phyloP scores from a whole-genome alignment of 2,888 invertebrate species.

The Apodemia mormo region DNA sequence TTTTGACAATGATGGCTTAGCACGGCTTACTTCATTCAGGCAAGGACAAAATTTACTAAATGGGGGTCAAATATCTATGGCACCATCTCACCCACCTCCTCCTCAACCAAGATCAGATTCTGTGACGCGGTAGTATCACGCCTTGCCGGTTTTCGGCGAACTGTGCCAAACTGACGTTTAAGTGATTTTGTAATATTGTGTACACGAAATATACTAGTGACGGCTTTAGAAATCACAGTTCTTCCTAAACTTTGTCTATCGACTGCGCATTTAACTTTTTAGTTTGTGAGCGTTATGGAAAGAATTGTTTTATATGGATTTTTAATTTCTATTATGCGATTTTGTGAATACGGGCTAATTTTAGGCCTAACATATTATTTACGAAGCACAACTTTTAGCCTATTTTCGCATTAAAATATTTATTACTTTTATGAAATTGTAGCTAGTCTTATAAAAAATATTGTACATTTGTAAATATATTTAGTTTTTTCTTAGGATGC shows the following conservation, averaged over 20 bases:
- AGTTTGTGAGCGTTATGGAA: constrained; percentile 26
- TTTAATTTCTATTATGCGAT: constrained; percentile 29
- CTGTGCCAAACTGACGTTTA: constrained; percentile 81
- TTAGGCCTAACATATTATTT: constrained; percentile 17
- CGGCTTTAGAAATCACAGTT: constrained; percentile 54
- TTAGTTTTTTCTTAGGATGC: constrained; percentile 26
- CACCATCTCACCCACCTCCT: constrained; percentile 64
- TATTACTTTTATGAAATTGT: constrained; percentile 52
- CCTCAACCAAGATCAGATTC: constrained; percentile 70
- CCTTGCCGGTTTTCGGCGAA: constrained; percentile 78
- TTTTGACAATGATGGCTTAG: constrained; percentile 70
- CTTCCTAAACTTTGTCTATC: constrained; percentile 55
- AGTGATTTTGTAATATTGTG: constrained; percentile 55
- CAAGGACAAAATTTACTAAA: constrained; percentile 58
- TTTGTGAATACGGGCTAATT: background rate
- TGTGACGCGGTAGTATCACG: constrained; percentile 78
- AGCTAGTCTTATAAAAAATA: constrained; percentile 68
- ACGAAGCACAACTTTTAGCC: constrained; percentile 14
- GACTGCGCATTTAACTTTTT: constrained; percentile 38
- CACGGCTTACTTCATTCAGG: constrained; percentile 69
- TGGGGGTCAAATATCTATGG: constrained; percentile 53
- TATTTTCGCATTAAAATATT: constrained; percentile 17
- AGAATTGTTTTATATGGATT: constrained; percentile 28
- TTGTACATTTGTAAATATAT: constrained; percentile 57
- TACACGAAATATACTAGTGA: constrained; percentile 43